A percentile compares a stretch with the other conserved stretches of the same genome.
Evolutionary conservation across 2,797 vertebrate genomes (phyloP).

Genomic region (Rhinoraja longicauda): DNA sequence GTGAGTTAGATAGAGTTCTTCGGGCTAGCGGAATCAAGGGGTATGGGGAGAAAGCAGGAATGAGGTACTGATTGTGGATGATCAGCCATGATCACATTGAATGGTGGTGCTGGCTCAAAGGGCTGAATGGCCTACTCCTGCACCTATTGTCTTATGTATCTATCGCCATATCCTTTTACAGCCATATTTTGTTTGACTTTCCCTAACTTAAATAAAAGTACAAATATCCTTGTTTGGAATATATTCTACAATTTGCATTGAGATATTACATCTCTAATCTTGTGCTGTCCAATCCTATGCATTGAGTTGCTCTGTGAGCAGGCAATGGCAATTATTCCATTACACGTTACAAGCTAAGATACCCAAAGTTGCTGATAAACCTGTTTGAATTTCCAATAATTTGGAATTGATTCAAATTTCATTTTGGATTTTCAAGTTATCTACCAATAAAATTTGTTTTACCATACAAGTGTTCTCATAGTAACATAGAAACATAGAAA

Average conservation of each 20-base stretch:
- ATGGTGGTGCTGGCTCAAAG: too few species aligned
- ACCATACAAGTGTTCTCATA: too few species aligned
- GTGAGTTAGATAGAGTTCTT: too few species aligned
- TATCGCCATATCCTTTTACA: not conserved
- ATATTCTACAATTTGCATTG: not conserved
- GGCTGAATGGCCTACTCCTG: too few species aligned
- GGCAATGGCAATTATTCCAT: not conserved
- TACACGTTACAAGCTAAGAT: not conserved
- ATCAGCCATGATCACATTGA: too few species aligned
- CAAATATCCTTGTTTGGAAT: not conserved
- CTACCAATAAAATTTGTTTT: not conserved
- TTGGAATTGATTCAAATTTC: not conserved
- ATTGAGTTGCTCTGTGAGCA: not conserved
- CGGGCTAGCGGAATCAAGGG: too few species aligned
- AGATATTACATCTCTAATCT: not conserved
- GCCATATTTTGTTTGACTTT: not conserved
- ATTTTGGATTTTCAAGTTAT: not conserved
- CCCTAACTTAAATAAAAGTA: not conserved
- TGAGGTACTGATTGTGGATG: too few species aligned
- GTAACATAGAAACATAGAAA: too few species aligned
- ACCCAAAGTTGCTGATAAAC: not conserved
- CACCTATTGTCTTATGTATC: too few species aligned
- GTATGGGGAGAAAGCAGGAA: too few species aligned
- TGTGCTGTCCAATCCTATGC: not conserved
- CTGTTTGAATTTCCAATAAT: not conserved